Evolutionary conservation across 30 jellyfish, hydroid and myxozoan genomes (phyloP).

Genomic region (Aurelia aurita): DNA sequence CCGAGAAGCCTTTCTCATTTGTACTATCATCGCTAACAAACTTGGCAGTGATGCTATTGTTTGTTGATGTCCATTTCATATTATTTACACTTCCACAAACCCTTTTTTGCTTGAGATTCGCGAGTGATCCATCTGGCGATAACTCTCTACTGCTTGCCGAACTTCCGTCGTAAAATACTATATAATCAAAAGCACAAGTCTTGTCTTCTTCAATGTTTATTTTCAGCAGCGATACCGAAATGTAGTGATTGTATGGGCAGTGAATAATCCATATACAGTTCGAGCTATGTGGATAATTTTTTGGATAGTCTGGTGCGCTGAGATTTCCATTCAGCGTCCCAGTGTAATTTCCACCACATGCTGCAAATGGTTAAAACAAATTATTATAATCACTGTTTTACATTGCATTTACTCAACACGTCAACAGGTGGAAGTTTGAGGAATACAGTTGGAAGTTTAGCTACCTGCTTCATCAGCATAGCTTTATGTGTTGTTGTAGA

Average conservation of each 20-base stretch:
- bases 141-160: constrained; percentile 9
- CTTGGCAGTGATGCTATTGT: constrained; percentile 53
- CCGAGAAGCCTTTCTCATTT: constrained; percentile 62
- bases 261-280: constrained; percentile 67
- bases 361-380: constrained; percentile 54
- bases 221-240: constrained; percentile 29
- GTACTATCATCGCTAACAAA: constrained; percentile 76
- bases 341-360: constrained; percentile 70
- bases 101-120: constrained; percentile 11
- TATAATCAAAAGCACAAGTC: constrained; percentile 67
- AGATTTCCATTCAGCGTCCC: constrained; percentile 60
- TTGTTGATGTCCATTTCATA: constrained; percentile 54
- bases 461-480: too few relatives aligned
- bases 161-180: constrained; percentile 62
- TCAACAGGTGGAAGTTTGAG: too few relatives aligned
- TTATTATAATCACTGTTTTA: neutral
- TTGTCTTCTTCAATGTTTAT: constrained; percentile 57
- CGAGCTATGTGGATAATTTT: constrained; percentile 60
- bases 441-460: too few relatives aligned
- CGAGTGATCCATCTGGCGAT: constrained; percentile 22
- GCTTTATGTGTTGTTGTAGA: too few relatives aligned
- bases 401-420: constrained; percentile 35
- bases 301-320: constrained; percentile 74
- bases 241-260: constrained; percentile 61
- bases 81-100: constrained; percentile 47